Evolutionary conservation across 2,888 invertebrate genomes (phyloP), one percentile per base, ranked within the genome.

Genomic region (Drosophila barbarae): DNA sequence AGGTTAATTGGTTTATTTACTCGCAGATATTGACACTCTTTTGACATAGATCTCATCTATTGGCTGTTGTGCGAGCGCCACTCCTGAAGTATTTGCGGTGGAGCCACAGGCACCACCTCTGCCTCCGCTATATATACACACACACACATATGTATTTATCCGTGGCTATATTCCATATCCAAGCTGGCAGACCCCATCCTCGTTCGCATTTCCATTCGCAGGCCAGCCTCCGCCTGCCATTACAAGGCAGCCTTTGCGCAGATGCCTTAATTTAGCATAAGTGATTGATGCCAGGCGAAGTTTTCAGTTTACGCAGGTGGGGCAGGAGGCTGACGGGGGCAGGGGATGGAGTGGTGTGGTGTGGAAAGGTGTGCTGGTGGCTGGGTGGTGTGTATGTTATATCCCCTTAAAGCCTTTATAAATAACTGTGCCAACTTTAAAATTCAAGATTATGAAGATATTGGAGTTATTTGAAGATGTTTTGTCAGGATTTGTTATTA

Each of bases 251-350:
- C 52, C 52, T 39, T 30, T 46, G 30, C 59, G 51, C 57, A 34
- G 64, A 61, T 76, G 69, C 68, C 72, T 76, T 77, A 47, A 78
- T 72, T 77, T 73, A 59, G 63, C 60, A 50, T 69, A 76, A 76
- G 72, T 77, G 78, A 76, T 78, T 78, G 74, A 76, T 74, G 74
- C 57, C 71, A 67, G 69, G 50, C 67, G 61, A 77, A 77, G 38
- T 76, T 69, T 73, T 38, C 38, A 49, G 52, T 44, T 53, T 21
- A 52, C 18, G 46, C 46, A 46, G 46, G 46, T 46, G 46, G 30
- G 7, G 42, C 26, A 3, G n/a, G 5, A 3, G n/a, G 5, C n/a
- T 8, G 44, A 30, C 8, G 44, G 28, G 10, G 13, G 13, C 1
- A 2, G 23, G 13, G 3, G 12, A 5, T 9, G 9, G 26, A 23